Evolutionary conservation across 1,140 invertebrate genomes (phyloP), one percentile per base, ranked within the genome.

Genomic region (Brachionus sp.): DNA sequence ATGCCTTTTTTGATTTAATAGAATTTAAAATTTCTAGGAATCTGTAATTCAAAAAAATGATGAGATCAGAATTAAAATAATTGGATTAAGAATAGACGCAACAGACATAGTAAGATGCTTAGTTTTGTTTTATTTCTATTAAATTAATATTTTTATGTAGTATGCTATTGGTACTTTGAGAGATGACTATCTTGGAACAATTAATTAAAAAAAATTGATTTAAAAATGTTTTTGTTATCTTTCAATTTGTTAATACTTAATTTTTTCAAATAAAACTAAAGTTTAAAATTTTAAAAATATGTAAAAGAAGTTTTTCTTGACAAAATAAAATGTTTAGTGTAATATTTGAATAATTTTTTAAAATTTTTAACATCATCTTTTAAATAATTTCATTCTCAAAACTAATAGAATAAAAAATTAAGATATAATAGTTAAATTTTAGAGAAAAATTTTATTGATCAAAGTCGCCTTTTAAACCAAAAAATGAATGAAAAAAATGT

Each of bases 121-220:
- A 12, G 39, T 10, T 44, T 29, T 35, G 29, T 53, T 0, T 93
- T 92, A 80, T 93, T 83, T 25, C 3, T 83, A 84, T 84, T 25
- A 70, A 29, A 29, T 85, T 84, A 84, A 84, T 77, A 85, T 82
- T 85, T 88, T 89, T 84, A 33, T 89, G 88, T 90, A 95, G 94
- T 98, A 98, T 92, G 96, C 96, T 1, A 98, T 98, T 90, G 97
- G 96, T 84, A 98, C 96, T 4, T 90, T 98, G 19, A 98, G 98
- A 96, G 96, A 98, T 88, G 96, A 98, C 90, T 98, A 94, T 88
- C 90, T 98, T 85, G 96, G 96, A 85, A 19, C 39, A 25, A 75
- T 75, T 35, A 75, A 75, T 46, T 75, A 75, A 46, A 46, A n/a
- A 6, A 2, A 57, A 25, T 57, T 42, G 39, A 7, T 42, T 7